Conservation (phyloP, 2,113 vertebrate genomes). For the Microcebus jonahi region DNA sequence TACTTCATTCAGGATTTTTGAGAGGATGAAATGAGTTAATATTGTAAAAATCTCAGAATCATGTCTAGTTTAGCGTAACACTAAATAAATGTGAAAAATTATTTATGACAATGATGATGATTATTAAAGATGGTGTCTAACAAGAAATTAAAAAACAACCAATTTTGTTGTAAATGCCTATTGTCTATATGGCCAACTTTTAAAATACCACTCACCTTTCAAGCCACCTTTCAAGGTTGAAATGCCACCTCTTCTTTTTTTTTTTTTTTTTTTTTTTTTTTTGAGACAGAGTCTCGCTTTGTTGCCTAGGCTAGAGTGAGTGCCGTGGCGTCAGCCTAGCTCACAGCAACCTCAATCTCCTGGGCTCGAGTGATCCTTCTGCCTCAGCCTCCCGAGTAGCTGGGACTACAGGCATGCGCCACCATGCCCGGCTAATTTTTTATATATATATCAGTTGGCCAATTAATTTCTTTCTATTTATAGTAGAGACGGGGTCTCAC, state of each 20-base stretch:
- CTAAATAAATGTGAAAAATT: neutral
- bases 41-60: neutral
- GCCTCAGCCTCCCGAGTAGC: too few relatives aligned
- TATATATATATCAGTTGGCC: too few relatives aligned
- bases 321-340: too few relatives aligned
- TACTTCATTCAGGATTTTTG: neutral
- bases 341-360: too few relatives aligned
- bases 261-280: too few relatives aligned
- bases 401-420: too few relatives aligned
- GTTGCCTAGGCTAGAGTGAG: too few relatives aligned
- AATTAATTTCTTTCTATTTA: too few relatives aligned
- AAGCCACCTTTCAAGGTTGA: neutral
- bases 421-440: too few relatives aligned
- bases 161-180: neutral
- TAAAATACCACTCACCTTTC: neutral
- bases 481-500: too few relatives aligned
- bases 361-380: too few relatives aligned
- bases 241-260: neutral
- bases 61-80: neutral
- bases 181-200: neutral
- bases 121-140: neutral
- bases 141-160: neutral
- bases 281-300: too few relatives aligned
- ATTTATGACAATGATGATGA: neutral
- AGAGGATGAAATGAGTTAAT: constrained; percentile 16